These are phyloP conservation scores for Neosalanx taihuensis DNA, from an alignment of 2,797 vertebrate genomes.

Conservation along the genomic window DNA sequence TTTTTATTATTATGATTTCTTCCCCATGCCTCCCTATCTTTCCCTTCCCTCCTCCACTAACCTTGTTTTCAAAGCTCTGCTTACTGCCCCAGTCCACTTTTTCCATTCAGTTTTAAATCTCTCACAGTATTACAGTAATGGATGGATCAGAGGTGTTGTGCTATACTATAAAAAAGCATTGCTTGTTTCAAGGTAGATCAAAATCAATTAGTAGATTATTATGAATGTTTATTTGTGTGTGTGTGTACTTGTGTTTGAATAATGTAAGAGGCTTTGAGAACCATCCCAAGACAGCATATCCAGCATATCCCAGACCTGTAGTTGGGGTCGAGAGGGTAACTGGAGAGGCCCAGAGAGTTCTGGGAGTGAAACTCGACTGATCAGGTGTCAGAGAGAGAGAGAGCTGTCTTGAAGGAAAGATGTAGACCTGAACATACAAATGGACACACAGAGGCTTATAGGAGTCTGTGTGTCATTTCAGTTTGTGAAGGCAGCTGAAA, in stretches of 20 bases:
- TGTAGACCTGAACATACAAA: background rate
- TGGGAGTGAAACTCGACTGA: conserved; percentile 44
- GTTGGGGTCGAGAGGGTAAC: conserved; percentile 48
- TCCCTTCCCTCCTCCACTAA: background rate
- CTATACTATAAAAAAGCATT: background rate
- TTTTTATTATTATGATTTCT: background rate
- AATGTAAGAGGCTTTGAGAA: conserved; percentile 48
- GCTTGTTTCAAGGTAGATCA: background rate
- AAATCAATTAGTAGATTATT: background rate
- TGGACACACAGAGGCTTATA: background rate
- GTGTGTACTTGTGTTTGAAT: conserved; percentile 23
- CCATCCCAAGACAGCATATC: conserved; percentile 28
- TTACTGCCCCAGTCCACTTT: background rate
- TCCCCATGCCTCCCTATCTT: background rate
- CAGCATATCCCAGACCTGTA: conserved; percentile 18
- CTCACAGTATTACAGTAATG: background rate
- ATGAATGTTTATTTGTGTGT: conserved; percentile 16
- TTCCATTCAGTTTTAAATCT: background rate
- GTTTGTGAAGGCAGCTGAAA: conserved; percentile 15
- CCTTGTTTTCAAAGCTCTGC: background rate
- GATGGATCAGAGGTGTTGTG: background rate
- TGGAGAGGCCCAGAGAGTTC: conserved; percentile 49
- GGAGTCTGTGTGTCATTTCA: background rate
- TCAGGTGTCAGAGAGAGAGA: conserved; percentile 53
- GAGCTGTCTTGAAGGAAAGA: conserved; percentile 21